Base-by-base conservation (phyloP, 2,113 vertebrate species). In the Leucoraja erinaceus region DNA sequence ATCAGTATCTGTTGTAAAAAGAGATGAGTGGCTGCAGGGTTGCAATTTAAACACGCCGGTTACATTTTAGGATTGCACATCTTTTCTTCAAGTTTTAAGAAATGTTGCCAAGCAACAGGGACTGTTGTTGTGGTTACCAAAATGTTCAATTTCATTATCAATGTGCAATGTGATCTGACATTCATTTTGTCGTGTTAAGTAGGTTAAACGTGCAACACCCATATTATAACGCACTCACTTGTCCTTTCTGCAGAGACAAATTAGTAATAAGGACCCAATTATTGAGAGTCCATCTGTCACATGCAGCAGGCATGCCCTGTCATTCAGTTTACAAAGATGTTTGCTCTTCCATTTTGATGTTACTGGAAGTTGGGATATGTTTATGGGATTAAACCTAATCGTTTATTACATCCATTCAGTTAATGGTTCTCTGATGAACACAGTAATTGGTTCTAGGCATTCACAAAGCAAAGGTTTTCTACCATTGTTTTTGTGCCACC, bases 141-240 rank as follows among this genome's bases (percentile, higher is more conserved):
- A 83, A 77, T 56, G 79, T 56, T 83, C 22, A 38, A 91, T 91
- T 91, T 91, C 14, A 63, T 47, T 91, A 12, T 70, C 66, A 25
- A 70, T 72, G 59, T 25, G 33, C 25, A 47, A 28, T 91, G 66
- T 47, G 61, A 70, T 68, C 33, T 20, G 11, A 72, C 22, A 18
- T 38, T 20, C 33, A 38, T 38, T 91, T 91, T 25, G 33, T 72
- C 22, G 66, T 70, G 25, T 70, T 88, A 72, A 47, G 31, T 33
- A 66, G 61, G 33, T 91, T 33, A 91, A 70, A 72, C 70, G 47
- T 91, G n/a, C 6, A 12, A 25, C 33, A 25, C 61, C 16, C 31
- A 63, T 66, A 91, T 72, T 47, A 72, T 72, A 91, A 72, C 61
- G 56, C 47, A 56, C 9, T 70, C 8, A 31, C 88, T 33, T 33